phyloP scores from a whole-genome alignment of 2,797 vertebrate species.

The Crocodylus rhombifer region DNA sequence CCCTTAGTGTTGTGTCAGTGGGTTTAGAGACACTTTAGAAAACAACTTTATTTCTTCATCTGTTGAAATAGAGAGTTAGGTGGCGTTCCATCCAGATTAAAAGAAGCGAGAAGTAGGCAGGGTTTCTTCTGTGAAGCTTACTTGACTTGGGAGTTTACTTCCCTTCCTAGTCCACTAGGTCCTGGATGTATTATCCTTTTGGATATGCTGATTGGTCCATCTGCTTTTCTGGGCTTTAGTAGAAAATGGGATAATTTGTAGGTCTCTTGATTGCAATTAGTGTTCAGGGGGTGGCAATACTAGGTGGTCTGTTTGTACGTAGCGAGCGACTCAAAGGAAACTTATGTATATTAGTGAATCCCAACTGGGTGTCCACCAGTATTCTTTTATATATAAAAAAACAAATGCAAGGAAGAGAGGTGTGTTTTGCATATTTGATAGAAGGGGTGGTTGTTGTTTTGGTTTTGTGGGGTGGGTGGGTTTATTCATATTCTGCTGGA shows the following conservation, averaged over 20 bases:
- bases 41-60: neutral
- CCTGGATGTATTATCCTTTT: conserved; percentile 24
- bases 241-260: conserved; percentile 3
- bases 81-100: neutral
- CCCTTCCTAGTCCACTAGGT: neutral
- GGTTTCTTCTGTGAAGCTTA: neutral
- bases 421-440: neutral
- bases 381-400: neutral
- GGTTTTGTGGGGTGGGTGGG: neutral
- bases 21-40: neutral
- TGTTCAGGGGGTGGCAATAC: conserved; percentile 29
- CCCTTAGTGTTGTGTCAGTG: neutral
- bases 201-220: conserved; percentile 29
- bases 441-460: neutral
- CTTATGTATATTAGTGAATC: neutral
- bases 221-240: conserved; percentile 14
- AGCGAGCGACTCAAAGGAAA: neutral
- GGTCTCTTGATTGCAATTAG: conserved; percentile 21
- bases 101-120: neutral
- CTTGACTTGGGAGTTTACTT: neutral
- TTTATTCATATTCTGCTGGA: neutral
- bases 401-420: neutral
- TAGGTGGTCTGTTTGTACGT: conserved; percentile 8
- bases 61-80: neutral
- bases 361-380: neutral